These are phyloP conservation scores for Todiramphus saurophagus DNA, from an alignment of 2,113 vertebrate species.

Conservation along the genomic window DNA sequence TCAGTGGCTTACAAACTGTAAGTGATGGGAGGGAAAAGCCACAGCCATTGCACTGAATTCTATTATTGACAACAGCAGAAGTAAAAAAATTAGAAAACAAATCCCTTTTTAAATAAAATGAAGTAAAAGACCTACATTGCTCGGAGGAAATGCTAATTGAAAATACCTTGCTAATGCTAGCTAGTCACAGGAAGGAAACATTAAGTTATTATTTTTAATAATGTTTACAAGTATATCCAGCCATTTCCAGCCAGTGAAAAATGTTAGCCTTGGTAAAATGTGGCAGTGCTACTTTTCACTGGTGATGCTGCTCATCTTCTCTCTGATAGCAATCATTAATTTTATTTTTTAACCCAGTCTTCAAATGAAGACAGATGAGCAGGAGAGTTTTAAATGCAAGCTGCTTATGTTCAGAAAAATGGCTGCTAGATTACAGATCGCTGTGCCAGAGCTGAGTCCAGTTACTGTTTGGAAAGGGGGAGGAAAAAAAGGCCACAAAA, in stretches of 20 bases:
- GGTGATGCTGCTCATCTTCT: conserved; percentile 86
- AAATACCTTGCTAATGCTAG: conserved; percentile 87
- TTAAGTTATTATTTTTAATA: conserved; percentile 97
- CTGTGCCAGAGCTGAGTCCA: conserved; percentile 58
- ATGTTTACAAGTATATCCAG: conserved; percentile 93
- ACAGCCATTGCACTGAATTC: conserved; percentile 61
- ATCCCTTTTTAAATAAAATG: conserved; percentile 80
- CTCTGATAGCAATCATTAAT: conserved; percentile 91
- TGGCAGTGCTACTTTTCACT: conserved; percentile 91
- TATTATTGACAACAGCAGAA: conserved; percentile 77
- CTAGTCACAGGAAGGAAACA: conserved; percentile 89
- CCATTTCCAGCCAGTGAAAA: conserved; percentile 89
- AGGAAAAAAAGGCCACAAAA: not conserved
- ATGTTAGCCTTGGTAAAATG: conserved; percentile 87
- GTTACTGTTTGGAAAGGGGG: conserved; percentile 33
- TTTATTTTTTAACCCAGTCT: conserved; percentile 90
- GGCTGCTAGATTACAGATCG: conserved; percentile 74
- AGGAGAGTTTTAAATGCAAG: conserved; percentile 82
- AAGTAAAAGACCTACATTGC: conserved; percentile 78
- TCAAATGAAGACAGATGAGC: conserved; percentile 91
- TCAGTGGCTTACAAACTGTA: conserved; percentile 60
- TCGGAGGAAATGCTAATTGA: conserved; percentile 86
- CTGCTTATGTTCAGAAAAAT: conserved; percentile 84
- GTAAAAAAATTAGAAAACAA: conserved; percentile 81
- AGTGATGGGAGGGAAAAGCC: conserved; percentile 69